Base-by-base conservation (phyloP, 2,797 vertebrate species). In the Chiroxiphia lanceolata region DNA sequence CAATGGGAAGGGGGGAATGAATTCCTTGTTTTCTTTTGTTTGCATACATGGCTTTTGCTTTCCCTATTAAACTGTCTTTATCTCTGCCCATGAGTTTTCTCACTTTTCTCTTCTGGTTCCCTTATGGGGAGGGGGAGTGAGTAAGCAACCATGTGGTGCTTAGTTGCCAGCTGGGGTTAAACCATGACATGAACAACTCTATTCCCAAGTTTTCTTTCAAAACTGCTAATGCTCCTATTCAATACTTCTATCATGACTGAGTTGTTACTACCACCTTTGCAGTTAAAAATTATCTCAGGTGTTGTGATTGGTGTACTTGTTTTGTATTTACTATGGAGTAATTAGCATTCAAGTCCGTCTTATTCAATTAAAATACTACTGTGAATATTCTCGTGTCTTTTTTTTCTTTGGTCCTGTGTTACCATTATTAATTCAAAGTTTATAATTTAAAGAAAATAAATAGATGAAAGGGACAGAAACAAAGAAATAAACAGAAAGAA, bases 21-120 rank as follows among this genome's bases (percentile, higher is more conserved):
- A 44, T 48, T 42, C 9, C 13, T 81, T 60, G 14, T 12, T 77
- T 33, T 29, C 17, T 7, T 69, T 88, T 69, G 15, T 7, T 20
- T 71, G 14, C 1, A 0, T 13, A 2, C 0, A 0, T 1, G 3
- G 17, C 17, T 69, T 88, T 74, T 78, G 21, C 14, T 83, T 61
- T 75, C 3, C 9, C 12, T 33, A 5, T n/a, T 44, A 47, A 69
- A 2, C 10, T 70, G 40, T 70, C 15, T 53, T 51, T 59, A 45
- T 42, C 26, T 56, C 22, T 65, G 16, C 1, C 10, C 5, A 31
- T 2, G 3, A 29, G 15, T 51, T 70, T 77, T 60, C 15, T 61
- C 31, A 44, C 15, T 26, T 80, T 17, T 36, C 2, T 4, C 3
- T 60, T 78, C 33, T 2, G 3, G 4, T 63, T 68, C 29, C 47